Percentiles rank a stretch among this genome's conserved stretches.
Conservation (phyloP, 1,140 invertebrate genomes). For the Zaprionus camerounensis region DNA sequence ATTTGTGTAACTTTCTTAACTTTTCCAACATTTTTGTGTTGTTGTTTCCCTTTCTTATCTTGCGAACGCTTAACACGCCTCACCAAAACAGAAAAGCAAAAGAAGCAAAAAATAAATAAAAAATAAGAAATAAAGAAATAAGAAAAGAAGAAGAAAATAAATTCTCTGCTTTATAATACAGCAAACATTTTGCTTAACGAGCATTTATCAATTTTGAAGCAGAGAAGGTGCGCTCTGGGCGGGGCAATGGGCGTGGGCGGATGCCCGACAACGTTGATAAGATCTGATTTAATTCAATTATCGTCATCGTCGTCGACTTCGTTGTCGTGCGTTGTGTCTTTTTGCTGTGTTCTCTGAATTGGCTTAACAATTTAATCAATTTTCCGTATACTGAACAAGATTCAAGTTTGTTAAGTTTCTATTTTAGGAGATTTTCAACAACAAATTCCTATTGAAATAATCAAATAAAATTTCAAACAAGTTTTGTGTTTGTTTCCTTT, state of each 20-base stretch:
- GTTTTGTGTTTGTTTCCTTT: too few relatives aligned
- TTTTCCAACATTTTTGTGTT: background rate
- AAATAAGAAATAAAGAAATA: background rate
- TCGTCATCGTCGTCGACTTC: background rate
- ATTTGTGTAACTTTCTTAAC: background rate
- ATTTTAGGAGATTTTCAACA: background rate
- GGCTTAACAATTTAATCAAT: conserved; percentile 6
- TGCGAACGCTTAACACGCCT: background rate
- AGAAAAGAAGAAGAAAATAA: background rate
- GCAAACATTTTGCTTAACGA: conserved; percentile 5
- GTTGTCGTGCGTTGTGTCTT: background rate
- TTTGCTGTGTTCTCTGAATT: conserved; percentile 1
- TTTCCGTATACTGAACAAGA: background rate
- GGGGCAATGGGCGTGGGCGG: background rate
- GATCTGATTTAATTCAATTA: conserved; percentile 13
- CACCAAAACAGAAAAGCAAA: background rate
- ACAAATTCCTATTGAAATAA: background rate
- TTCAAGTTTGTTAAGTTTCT: background rate
- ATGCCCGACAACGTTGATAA: background rate
- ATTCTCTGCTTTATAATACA: background rate
- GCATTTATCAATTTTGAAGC: conserved; percentile 6
- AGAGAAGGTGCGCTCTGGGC: background rate
- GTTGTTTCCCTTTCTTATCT: conserved; percentile 2
- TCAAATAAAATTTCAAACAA: background rate
- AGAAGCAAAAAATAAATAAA: background rate